Base-by-base conservation (phyloP, 2,113 vertebrate genomes). In the Antechinus stuartii region DNA sequence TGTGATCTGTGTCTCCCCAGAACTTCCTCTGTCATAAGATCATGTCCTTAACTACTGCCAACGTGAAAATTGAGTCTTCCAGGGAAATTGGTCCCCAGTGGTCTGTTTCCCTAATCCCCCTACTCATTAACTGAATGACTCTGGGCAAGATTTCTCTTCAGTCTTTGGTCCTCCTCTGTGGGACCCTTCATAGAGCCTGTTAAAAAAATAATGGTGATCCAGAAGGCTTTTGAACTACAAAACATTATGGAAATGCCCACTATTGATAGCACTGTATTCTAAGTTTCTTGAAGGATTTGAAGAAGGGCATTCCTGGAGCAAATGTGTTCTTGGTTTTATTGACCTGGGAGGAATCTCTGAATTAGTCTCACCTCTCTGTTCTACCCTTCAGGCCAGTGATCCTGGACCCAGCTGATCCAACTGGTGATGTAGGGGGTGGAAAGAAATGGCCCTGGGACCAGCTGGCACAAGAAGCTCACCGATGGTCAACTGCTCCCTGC, bases 371-470 rank as follows among this genome's bases (percentile, higher is more conserved):
- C 54, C 46, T 92, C 55, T 55, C 9, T 30, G 49, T 25, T 10
- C 55, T 9, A 0, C n/a, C 50, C 35, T 91, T 24, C 42, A 98
- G 98, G 76, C 97, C 97, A 93, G 95, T 98, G 89, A 97, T 98
- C 76, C 96, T 98, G 92, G 97, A 98, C 92, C 97, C 98, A 0
- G 97, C 97, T 0, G 98, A 98, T 76, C 96, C 98, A 0, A 97
- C 97, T 1, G 91, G 92, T 53, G 96, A 98, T 0, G 1, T 98
- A 8, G 97, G 47, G 2, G 53, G 89, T 23, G 5, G 0, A 7
- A 0, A 56, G 25, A 0, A 0, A 8, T 0, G 0, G 0, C 0
- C 52, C 27, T 98, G 97, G 97, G 0, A 0, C 2, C 26, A 3
- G 27, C 93, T 97, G 96, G 95, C 94, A 2, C 0, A 0, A 1